Percentiles rank a stretch among this genome's conserved stretches.
Evolutionary conservation across 2,113 vertebrate genomes (phyloP).

Genomic region (Aythya baeri): DNA sequence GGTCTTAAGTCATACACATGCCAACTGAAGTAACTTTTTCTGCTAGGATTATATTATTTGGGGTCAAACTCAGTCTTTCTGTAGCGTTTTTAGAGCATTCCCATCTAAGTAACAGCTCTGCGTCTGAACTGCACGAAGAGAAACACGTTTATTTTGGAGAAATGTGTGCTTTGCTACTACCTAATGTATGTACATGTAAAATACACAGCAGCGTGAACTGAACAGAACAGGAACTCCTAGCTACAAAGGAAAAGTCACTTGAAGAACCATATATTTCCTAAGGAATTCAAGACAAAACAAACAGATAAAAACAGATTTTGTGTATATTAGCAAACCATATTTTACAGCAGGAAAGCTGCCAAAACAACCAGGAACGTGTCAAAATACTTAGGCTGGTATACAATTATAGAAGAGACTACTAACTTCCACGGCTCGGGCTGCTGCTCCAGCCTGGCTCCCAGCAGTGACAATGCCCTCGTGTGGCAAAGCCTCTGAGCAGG

Average conservation of each 20-base stretch:
- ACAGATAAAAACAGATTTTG: slow-evolving; percentile 28
- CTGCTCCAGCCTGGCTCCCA: neutral
- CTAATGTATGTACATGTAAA: neutral
- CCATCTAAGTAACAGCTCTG: neutral
- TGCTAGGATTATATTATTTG: neutral
- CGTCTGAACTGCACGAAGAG: neutral
- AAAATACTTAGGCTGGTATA: neutral
- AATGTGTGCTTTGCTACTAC: neutral
- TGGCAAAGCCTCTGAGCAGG: neutral
- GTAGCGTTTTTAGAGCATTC: neutral
- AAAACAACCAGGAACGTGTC: slow-evolving; percentile 20
- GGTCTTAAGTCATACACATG: neutral
- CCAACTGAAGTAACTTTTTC: neutral
- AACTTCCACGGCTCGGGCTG: neutral
- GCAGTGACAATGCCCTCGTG: accelerated
- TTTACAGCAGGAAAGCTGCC: slow-evolving; percentile 47
- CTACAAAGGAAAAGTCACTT: neutral
- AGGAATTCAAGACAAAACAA: slow-evolving; percentile 48
- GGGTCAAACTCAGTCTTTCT: neutral
- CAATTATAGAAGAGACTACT: neutral
- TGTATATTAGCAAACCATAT: slow-evolving; percentile 21
- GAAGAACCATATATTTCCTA: neutral
- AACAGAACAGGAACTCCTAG: neutral
- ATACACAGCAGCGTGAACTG: neutral
- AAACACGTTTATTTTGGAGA: neutral